phyloP scores from a whole-genome alignment of 1,140 invertebrate genomes.

The Drosophila arawakana region DNA sequence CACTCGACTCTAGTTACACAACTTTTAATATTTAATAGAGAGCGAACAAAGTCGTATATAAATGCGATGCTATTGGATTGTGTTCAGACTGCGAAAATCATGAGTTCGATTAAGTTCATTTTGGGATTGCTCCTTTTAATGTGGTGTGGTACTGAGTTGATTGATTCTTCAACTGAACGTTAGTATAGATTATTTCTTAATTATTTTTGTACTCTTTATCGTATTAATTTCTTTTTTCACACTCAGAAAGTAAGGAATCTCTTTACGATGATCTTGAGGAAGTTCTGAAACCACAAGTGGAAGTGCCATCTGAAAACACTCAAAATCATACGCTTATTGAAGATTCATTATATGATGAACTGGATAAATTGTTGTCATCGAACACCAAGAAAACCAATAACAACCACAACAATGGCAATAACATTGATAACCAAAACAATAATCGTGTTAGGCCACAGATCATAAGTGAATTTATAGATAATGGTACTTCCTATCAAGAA shows the following conservation, averaged over 20 bases:
- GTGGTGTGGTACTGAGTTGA: background rate
- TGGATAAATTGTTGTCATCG: too few species aligned
- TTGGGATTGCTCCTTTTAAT: background rate
- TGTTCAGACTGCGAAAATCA: background rate
- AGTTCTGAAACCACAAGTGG: too few species aligned
- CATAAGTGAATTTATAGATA: too few species aligned
- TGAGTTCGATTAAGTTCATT: background rate
- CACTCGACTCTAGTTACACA: background rate
- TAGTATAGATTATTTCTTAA: background rate
- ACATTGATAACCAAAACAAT: too few species aligned
- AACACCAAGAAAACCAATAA: too few species aligned
- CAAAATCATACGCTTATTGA: too few species aligned
- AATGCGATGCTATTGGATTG: background rate
- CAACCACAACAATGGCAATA: too few species aligned
- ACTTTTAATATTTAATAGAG: background rate
- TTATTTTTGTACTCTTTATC: background rate
- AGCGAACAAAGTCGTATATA: background rate
- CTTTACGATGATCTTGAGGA: background rate
- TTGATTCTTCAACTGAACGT: background rate
- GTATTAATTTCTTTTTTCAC: background rate
- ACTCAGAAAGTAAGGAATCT: background rate
- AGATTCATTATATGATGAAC: too few species aligned
- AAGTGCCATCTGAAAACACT: too few species aligned
- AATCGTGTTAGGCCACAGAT: too few species aligned
- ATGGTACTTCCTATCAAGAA: too few species aligned